Percentiles rank a stretch among this genome's conserved stretches.
phyloP scores from a whole-genome alignment of 2,113 vertebrate genomes.

The Delphinapterus leucas region DNA sequence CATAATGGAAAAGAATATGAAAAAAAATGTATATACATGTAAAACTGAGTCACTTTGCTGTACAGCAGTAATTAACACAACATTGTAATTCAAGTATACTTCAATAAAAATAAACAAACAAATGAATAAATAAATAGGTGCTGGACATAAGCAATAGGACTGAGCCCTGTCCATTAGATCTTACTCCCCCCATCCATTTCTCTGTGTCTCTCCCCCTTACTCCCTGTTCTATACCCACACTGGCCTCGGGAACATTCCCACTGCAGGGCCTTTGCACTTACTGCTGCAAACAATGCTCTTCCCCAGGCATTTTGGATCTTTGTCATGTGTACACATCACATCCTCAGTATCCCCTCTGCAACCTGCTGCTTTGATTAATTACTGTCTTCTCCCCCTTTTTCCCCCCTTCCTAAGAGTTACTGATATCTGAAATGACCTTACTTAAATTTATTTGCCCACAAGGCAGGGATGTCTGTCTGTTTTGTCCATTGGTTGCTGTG shows the following conservation, averaged over 20 bases:
- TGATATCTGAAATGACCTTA: neutral
- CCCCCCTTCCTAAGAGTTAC: neutral
- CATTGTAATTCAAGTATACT: too few relatives aligned
- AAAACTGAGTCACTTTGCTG: too few relatives aligned
- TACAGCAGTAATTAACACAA: too few relatives aligned
- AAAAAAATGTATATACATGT: too few relatives aligned
- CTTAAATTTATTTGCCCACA: neutral
- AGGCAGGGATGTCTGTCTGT: neutral
- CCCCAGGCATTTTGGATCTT: neutral
- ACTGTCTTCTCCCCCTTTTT: neutral
- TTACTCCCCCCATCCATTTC: accelerated
- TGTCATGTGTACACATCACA: neutral
- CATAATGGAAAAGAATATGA: too few relatives aligned
- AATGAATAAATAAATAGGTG: too few relatives aligned
- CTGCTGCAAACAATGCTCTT: too few relatives aligned
- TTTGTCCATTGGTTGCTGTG: neutral
- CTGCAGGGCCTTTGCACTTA: neutral
- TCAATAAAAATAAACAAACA: too few relatives aligned
- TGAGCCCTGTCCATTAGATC: neutral
- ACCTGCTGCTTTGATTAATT: neutral
- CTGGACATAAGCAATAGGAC: neutral
- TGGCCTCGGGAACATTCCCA: neutral
- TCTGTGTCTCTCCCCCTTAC: neutral
- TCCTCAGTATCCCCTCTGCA: neutral
- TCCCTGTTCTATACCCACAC: neutral